Evolutionary conservation across 2,888 invertebrate genomes (phyloP).

Genomic region (Sesia bembeciformis): DNA sequence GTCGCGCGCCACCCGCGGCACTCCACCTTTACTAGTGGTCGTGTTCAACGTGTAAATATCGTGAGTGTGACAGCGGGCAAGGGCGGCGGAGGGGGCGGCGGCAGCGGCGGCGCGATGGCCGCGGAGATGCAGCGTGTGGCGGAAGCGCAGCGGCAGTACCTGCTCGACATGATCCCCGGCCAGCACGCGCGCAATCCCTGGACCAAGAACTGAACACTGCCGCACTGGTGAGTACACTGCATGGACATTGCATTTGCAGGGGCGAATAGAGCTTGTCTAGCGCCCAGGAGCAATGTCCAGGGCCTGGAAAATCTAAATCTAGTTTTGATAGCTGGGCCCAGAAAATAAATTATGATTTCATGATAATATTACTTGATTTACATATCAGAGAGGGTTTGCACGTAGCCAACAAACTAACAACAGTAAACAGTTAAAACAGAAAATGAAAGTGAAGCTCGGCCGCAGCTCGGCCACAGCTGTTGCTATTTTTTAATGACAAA

Average conservation of each 20-base stretch:
- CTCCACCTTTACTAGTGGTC: conserved; percentile 3
- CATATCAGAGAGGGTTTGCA: no score
- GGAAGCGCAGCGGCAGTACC: conserved; percentile 94
- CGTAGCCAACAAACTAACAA: no score
- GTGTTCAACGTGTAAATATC: background rate
- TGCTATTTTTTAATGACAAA: no score
- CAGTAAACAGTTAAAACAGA: no score
- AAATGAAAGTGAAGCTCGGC: no score
- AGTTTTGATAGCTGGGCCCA: no score
- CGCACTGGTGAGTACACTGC: background rate
- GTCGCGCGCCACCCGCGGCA: no score
- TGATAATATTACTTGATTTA: no score
- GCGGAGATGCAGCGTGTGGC: conserved; percentile 90
- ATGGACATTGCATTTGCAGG: background rate
- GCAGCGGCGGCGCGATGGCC: conserved; percentile 60
- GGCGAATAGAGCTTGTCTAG: background rate
- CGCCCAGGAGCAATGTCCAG: no score
- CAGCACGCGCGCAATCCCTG: conserved; percentile 59
- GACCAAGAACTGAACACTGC: conserved; percentile 48
- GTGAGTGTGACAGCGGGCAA: conserved; percentile 40
- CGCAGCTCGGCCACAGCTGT: no score
- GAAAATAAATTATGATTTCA: no score
- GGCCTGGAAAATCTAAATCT: background rate
- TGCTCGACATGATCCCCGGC: conserved; percentile 94
- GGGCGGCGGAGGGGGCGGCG: conserved; percentile 28